Percentiles rank a stretch among this genome's conserved stretches.
These are phyloP conservation scores for Campylomormyrus numenius DNA, from an alignment of 2,113 vertebrate genomes.

Conservation along the genomic window DNA sequence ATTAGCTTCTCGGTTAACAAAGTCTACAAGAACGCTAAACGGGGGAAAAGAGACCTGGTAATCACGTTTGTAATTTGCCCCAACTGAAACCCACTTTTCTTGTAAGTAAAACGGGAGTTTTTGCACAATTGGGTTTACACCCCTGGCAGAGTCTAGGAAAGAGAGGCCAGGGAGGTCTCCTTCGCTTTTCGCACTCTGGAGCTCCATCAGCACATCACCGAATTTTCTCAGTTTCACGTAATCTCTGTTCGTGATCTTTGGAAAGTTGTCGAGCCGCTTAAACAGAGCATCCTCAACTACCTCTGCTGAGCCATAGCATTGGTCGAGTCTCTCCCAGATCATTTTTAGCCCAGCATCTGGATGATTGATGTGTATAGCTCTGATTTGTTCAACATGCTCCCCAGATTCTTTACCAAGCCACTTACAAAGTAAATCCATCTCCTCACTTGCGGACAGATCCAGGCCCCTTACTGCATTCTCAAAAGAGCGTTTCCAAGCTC, in stretches of 20 bases:
- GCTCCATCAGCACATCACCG: too few species aligned
- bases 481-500: neutral
- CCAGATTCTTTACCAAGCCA: neutral
- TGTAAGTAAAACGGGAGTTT: too few species aligned
- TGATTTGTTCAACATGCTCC: neutral
- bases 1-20: too few species aligned
- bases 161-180: too few species aligned
- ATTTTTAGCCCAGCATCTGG: neutral
- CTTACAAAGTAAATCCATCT: slow-evolving; percentile 22
- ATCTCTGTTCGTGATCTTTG: slow-evolving; percentile 5
- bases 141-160: too few species aligned
- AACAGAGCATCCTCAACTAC: neutral
- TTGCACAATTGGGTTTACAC: too few species aligned
- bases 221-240: too few species aligned
- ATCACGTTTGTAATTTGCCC: too few species aligned
- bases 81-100: too few species aligned
- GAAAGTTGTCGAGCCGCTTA: neutral
- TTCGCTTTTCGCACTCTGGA: too few species aligned
- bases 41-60: too few species aligned
- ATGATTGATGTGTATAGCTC: neutral
- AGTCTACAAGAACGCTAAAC: too few species aligned
- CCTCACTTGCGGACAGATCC: slow-evolving; percentile 9
- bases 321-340: neutral
- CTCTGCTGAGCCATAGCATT: neutral
- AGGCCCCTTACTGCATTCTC: neutral